A percentile compares a stretch with the other conserved stretches of the same genome.
phyloP scores from a whole-genome alignment of 2,797 vertebrate genomes.

The Lutjanus argentimaculatus region DNA sequence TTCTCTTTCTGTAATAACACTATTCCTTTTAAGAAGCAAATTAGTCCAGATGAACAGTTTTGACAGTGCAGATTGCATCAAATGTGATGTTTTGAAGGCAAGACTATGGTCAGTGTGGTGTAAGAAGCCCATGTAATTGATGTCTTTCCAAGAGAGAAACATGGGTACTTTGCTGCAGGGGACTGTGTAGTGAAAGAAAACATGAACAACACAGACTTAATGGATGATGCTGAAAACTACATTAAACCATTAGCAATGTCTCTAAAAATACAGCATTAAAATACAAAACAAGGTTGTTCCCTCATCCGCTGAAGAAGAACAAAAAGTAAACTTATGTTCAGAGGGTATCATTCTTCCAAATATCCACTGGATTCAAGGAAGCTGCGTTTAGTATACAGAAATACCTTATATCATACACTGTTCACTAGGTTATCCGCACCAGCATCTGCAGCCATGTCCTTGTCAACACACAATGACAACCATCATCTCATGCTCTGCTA shows the following conservation, averaged over 20 bases:
- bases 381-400: not conserved
- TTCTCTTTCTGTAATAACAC: not conserved
- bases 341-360: not conserved
- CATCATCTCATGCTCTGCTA: not conserved
- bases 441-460: not conserved
- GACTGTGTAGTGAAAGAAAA: slow-evolving; percentile 9
- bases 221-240: slow-evolving; percentile 11
- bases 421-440: not conserved
- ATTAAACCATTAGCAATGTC: slow-evolving; percentile 27
- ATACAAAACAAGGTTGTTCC: not conserved
- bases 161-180: not conserved
- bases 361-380: not conserved
- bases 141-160: not conserved
- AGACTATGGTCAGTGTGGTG: not conserved
- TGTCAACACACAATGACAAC: not conserved
- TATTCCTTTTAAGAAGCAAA: slow-evolving; percentile 29
- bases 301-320: not conserved
- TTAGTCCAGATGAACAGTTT: slow-evolving; percentile 12
- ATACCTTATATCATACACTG: not conserved
- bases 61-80: slow-evolving; percentile 26
- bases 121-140: not conserved
- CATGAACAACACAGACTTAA: slow-evolving; percentile 1
- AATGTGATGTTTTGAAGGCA: not conserved
- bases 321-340: not conserved
- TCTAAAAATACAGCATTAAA: slow-evolving; percentile 12